These are phyloP conservation scores for Tetramorium simillimum DNA, from an alignment of 1,140 invertebrate genomes.

Conservation along the genomic window DNA sequence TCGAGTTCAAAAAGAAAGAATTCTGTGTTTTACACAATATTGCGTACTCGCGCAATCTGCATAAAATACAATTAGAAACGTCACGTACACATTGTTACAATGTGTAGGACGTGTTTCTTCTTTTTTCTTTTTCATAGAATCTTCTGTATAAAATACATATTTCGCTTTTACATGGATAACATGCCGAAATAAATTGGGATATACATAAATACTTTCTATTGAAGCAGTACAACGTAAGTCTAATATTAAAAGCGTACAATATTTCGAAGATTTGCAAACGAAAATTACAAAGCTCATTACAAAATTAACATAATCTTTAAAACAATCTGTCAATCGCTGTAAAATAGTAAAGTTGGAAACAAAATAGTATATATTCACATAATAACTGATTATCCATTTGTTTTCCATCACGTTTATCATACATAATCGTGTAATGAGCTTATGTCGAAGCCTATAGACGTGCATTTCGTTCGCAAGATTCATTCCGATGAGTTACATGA, in stretches of 20 bases:
- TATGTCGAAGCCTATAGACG: neutral
- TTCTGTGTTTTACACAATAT: conserved; percentile 7
- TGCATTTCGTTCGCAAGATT: conserved; percentile 43
- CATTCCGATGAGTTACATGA: conserved; percentile 53
- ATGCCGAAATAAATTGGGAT: conserved; percentile 5
- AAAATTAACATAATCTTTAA: conserved; percentile 44
- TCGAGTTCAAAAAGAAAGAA: conserved; percentile 28
- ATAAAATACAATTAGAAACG: conserved; percentile 43
- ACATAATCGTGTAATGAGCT: conserved; percentile 33
- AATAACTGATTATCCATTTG: neutral
- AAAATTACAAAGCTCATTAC: conserved; percentile 60
- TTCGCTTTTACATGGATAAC: neutral
- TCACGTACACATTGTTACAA: neutral
- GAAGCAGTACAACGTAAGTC: conserved; percentile 40
- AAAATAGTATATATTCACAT: neutral
- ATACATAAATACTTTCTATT: conserved; percentile 20
- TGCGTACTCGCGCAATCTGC: neutral
- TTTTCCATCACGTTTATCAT: neutral
- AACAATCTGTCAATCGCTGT: neutral
- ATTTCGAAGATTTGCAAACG: conserved; percentile 65
- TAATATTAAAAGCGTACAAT: conserved; percentile 48
- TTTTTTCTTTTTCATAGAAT: neutral
- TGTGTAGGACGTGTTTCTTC: conserved; percentile 8
- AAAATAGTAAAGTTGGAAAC: conserved; percentile 19
- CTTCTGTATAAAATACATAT: conserved; percentile 2